A percentile compares a stretch with the other conserved stretches of the same genome.
phyloP scores from a whole-genome alignment of 2,888 invertebrate species.

The Drepana falcataria region DNA sequence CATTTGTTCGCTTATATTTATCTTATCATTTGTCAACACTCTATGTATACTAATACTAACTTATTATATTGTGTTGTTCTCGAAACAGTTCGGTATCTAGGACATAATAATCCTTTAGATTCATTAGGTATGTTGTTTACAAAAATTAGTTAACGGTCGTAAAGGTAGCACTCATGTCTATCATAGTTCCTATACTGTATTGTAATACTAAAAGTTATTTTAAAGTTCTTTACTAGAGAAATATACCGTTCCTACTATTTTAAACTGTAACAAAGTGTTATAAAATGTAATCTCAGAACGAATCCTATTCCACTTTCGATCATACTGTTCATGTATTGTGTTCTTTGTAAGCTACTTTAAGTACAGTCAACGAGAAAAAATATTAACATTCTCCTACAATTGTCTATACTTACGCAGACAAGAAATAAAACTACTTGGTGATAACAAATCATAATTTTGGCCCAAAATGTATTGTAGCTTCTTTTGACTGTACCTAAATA shows the following conservation, averaged over 20 bases:
- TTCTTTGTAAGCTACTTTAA: conserved; percentile 28
- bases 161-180: conserved; percentile 73
- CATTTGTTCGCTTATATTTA: conserved; percentile 29
- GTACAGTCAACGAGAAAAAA: conserved; percentile 24
- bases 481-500: conserved; percentile 21
- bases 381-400: too few species aligned
- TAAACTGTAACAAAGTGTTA: conserved; percentile 61
- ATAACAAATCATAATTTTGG: too few species aligned
- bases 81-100: conserved; percentile 44
- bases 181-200: conserved; percentile 79
- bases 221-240: conserved; percentile 76
- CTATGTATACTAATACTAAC: conserved; percentile 24
- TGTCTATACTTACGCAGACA: too few species aligned
- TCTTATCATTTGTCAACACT: conserved; percentile 30
- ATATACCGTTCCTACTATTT: conserved; percentile 78
- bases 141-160: conserved; percentile 67
- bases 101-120: conserved; percentile 44
- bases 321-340: conserved; percentile 34
- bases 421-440: too few species aligned
- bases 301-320: conserved; percentile 39
- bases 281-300: conserved; percentile 51
- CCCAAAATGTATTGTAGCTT: neutral
- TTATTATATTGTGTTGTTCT: conserved; percentile 55
- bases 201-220: conserved; percentile 74
- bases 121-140: conserved; percentile 57